A percentile compares a stretch with the other conserved stretches of the same genome.
Evolutionary conservation across 2,888 invertebrate species (phyloP).

Genomic region (Loripinus fragilis): DNA sequence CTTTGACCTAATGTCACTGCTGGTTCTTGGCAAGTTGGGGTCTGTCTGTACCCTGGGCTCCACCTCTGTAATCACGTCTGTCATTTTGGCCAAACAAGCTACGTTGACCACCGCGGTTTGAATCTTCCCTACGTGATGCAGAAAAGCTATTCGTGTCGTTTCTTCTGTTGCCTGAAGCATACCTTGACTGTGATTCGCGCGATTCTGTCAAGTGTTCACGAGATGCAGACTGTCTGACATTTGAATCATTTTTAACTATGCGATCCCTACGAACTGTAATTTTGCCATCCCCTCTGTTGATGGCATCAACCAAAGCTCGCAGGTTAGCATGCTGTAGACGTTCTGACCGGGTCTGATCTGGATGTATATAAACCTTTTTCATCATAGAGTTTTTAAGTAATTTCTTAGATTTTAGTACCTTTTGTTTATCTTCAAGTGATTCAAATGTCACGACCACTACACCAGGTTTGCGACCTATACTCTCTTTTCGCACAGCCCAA

Average conservation of each 20-base stretch:
- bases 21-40: too few species aligned
- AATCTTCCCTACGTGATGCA: not conserved
- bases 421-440: constrained; percentile 21
- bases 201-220: not conserved
- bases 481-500: constrained; percentile 17
- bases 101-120: not conserved
- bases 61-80: not conserved
- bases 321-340: too few species aligned
- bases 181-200: not conserved
- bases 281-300: too few species aligned
- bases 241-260: too few species aligned
- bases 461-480: not conserved
- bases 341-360: not conserved
- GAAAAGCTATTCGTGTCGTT: not conserved
- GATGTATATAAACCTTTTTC: not conserved
- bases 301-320: too few species aligned
- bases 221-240: too few species aligned
- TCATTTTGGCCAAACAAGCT: not conserved
- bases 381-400: not conserved
- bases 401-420: not conserved
- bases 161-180: not conserved
- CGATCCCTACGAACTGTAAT: too few species aligned
- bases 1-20: not conserved
- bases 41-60: not conserved
- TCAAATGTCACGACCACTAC: constrained; percentile 24